Evolutionary conservation across 2,113 vertebrate genomes (phyloP).

Genomic region (Meriones unguiculatus): DNA sequence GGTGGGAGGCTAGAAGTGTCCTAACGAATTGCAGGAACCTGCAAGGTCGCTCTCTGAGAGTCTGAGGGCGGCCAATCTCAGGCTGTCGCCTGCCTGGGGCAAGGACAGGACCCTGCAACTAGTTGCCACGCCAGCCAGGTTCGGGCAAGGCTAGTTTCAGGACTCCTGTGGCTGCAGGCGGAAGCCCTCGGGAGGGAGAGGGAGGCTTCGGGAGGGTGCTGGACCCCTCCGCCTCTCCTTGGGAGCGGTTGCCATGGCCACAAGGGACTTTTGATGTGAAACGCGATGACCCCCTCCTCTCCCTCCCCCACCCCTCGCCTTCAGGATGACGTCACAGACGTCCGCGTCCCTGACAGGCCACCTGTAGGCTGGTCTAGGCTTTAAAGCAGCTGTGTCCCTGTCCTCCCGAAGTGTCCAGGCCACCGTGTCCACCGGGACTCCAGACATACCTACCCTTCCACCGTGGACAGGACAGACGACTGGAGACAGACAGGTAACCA

Average conservation of each 20-base stretch:
- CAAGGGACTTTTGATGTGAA: conserved; percentile 90
- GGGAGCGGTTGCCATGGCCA: conserved; percentile 86
- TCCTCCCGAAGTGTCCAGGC: conserved; percentile 75
- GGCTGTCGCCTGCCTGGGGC: not conserved
- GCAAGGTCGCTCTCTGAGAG: too few relatives aligned
- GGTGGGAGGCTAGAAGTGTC: not conserved
- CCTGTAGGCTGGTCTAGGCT: conserved; percentile 88
- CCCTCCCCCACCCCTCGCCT: conserved; percentile 75
- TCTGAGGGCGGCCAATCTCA: not conserved
- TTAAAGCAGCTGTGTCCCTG: conserved; percentile 87
- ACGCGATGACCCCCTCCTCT: conserved; percentile 65
- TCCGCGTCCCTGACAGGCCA: conserved; percentile 89
- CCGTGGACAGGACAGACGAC: not conserved
- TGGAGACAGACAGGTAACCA: not conserved
- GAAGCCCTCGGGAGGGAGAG: too few relatives aligned
- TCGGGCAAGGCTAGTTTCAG: not conserved
- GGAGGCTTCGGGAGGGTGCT: not conserved
- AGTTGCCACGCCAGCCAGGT: not conserved
- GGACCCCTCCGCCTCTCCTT: conserved; percentile 66
- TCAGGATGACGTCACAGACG: conserved; percentile 89
- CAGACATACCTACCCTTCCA: not conserved
- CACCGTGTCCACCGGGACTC: conserved; percentile 73
- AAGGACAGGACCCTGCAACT: not conserved
- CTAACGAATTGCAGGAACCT: not conserved
- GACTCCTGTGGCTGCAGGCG: not conserved